These are phyloP conservation scores for Phrynosoma platyrhinos DNA, from an alignment of 2,113 vertebrate genomes.

Conservation along the genomic window DNA sequence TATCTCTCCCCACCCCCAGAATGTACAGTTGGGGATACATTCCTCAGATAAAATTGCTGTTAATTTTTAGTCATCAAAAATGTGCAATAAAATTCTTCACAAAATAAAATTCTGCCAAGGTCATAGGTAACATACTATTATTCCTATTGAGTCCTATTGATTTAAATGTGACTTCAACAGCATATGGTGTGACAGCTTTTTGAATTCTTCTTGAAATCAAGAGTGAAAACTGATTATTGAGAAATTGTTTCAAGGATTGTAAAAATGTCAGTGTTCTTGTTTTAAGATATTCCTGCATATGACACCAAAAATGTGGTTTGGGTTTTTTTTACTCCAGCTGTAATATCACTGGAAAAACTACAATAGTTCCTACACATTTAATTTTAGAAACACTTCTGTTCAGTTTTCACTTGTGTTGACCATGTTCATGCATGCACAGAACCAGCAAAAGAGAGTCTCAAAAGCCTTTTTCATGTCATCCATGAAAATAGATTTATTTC, in stretches of 20 bases:
- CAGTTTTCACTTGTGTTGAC: not conserved
- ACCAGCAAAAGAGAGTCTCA: not conserved
- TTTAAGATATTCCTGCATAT: conserved; percentile 20
- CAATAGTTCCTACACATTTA: not conserved
- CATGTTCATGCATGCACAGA: not conserved
- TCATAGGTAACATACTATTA: too few relatives aligned
- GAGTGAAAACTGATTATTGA: conserved; percentile 37
- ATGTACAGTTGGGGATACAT: too few relatives aligned
- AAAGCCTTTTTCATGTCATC: not conserved
- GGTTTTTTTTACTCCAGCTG: not conserved
- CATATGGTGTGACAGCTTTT: not conserved
- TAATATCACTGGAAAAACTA: not conserved
- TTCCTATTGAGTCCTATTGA: too few relatives aligned
- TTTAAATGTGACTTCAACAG: not conserved
- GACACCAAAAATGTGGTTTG: not conserved
- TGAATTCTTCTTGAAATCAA: conserved; percentile 45
- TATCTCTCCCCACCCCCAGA: too few relatives aligned
- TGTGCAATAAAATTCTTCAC: too few relatives aligned
- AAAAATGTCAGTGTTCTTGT: conserved; percentile 33
- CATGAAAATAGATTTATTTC: conserved; percentile 4
- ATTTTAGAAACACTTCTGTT: not conserved
- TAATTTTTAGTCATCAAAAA: too few relatives aligned
- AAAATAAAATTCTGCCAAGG: too few relatives aligned
- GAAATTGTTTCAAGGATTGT: conserved; percentile 24
- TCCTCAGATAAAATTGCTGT: too few relatives aligned